Base-by-base conservation (phyloP, 2,113 vertebrate species). In the Ceyx melanurus region DNA sequence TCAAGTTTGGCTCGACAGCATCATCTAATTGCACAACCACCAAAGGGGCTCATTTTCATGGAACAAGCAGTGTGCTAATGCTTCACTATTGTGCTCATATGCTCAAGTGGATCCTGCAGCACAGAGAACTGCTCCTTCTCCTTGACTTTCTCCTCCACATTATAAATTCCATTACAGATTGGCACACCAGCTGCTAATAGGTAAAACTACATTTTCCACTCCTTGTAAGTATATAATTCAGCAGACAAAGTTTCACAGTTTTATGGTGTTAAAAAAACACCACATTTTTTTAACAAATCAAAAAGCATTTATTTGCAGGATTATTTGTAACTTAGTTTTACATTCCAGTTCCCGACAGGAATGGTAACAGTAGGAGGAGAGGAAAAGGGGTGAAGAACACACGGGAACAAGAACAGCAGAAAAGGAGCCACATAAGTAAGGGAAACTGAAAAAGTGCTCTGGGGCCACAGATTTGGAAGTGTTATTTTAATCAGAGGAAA, bases 31-130 rank as follows among this genome's bases (percentile, higher is more conserved):
- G 64, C 57, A 54, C 57, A 76, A 13, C 53, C 3, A 29, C 28
- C 3, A 0, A 45, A 22, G 7, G 48, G 28, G 22, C 10, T 60
- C 15, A 18, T 19, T 33, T 50, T 43, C 28, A 51, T 0, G 3
- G 35, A 29, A 53, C 22, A 60, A 25, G 2, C 15, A 14, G 14
- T 8, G 26, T 3, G 15, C 37, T 43, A n/a, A 22, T 10, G 28
- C 46, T n/a, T 57, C 15, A 31, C 2, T 1, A 11, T 13, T 45
- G 7, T 70, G 22, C 50, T 53, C 19, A 23, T 9, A 42, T 6
- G 18, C 66, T 54, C 56, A 66, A 42, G 20, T 6, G 65, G n/a
- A 48, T 53, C 42, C 67, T 10, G 3, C 5, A 64, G 50, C 56
- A 82, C 28, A 51, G 42, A 7, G 15, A 64, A 43, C 46, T 17